A percentile compares a stretch with the other conserved stretches of the same genome.
These are phyloP conservation scores for Craseonycteris thonglongyai DNA, from an alignment of 2,113 vertebrate species.

Conservation along the genomic window DNA sequence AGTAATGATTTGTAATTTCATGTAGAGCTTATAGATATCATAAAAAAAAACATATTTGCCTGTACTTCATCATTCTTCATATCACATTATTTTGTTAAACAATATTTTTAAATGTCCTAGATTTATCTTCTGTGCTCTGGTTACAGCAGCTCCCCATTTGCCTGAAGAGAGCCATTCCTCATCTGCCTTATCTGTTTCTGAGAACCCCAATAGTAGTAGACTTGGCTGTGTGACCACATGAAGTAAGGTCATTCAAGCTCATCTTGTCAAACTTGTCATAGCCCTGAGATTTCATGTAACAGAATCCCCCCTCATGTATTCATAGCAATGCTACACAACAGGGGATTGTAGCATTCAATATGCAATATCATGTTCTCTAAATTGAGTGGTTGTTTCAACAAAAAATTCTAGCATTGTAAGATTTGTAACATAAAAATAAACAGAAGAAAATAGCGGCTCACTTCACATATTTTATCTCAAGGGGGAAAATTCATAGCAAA, in stretches of 20 bases:
- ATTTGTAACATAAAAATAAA: constrained; percentile 3
- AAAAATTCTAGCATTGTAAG: constrained; percentile 31
- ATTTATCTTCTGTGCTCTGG: constrained; percentile 3
- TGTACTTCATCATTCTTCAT: background rate
- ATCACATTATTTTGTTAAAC: background rate
- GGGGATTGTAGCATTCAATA: background rate
- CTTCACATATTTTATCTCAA: background rate
- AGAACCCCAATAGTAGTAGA: background rate
- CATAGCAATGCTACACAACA: background rate
- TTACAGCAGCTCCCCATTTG: background rate
- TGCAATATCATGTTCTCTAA: background rate
- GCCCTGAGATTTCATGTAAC: background rate
- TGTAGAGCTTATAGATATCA: background rate
- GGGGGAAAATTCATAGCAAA: background rate
- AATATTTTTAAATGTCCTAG: background rate
- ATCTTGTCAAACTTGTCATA: constrained; percentile 36
- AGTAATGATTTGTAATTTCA: constrained; percentile 9
- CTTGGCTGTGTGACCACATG: background rate
- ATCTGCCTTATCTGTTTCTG: background rate
- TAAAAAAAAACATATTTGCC: background rate
- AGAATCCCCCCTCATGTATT: background rate
- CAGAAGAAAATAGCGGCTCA: background rate
- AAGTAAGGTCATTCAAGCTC: constrained; percentile 8
- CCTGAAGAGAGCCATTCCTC: constrained; percentile 33
- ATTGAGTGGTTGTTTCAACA: background rate